Base-by-base conservation (phyloP, 2,888 invertebrate species). In the Tenthredo livida region DNA sequence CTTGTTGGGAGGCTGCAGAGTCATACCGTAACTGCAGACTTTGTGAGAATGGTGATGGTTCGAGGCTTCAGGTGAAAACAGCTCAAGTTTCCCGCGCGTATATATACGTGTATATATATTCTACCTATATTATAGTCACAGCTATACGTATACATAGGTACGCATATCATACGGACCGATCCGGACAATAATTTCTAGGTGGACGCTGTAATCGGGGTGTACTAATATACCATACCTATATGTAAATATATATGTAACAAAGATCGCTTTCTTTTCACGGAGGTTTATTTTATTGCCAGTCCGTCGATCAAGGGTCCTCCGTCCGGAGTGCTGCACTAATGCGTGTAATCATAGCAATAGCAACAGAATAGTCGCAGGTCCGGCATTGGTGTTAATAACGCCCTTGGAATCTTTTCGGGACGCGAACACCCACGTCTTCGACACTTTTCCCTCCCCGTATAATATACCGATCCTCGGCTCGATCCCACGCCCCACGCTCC, bases 341-440 rank as follows among this genome's bases (percentile, higher is more conserved):
- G 91, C 89, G 89, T 90, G 92, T 93, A 93, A 93, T 93, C 93
- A 93, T 93, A 67, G 47, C 67, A 47, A 93, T 93, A 47, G 47
- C 67, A 29, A 67, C 43, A 6, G 54, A 67, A 83, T 67, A 92
- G 93, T 92, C 90, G 89, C 89, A 89, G 90, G 90, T 91, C 91
- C 91, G 90, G 89, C 12, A 61, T 61, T 91, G 91, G 91, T 91
- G 92, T 92, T 93, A 93, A 93, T 93, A 92, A 93, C 91, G 92
- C 91, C 90, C 91, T 91, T 91, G 90, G 91, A 92, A 90, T 91
- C 90, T 90, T 89, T 80, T 89, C 89, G 88, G 90, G 87, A 85
- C 87, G 86, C 86, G 88, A 87, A 90, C 91, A 91, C 91, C 91
- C 91, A 91, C 91, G 90, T 90, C 77, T 87, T 84, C 58, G 25